Conservation (phyloP, 1,140 invertebrate genomes). For the Aphelenchoides avenae region DNA sequence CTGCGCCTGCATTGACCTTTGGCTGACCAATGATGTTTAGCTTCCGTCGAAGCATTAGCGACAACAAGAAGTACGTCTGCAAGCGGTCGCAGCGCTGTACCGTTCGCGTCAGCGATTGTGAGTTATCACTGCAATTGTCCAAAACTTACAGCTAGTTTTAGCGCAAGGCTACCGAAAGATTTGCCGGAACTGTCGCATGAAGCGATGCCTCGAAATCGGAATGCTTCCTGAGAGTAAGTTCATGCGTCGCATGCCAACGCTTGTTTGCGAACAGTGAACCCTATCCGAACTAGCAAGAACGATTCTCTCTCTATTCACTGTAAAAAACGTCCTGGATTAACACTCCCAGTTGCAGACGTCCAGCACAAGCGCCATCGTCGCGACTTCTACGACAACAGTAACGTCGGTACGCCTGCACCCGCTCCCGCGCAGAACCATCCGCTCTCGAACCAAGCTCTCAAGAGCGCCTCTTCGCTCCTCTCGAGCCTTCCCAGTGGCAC, state of each 20-base stretch:
- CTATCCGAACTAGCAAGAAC: too few species aligned
- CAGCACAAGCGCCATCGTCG: conserved; percentile 45
- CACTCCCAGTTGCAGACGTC: conserved; percentile 30
- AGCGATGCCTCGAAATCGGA: conserved; percentile 44
- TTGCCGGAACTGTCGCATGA: conserved; percentile 45
- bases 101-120: conserved; percentile 18
- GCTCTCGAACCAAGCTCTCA: too few species aligned
- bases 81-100: conserved; percentile 35
- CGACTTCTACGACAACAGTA: conserved; percentile 30
- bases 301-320: not conserved
- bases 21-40: too few species aligned
- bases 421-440: too few species aligned
- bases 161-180: conserved; percentile 47
- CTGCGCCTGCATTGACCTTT: too few species aligned
- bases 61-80: conserved; percentile 34
- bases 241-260: too few species aligned
- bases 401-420: too few species aligned
- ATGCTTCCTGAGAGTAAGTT: conserved; percentile 49
- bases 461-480: too few species aligned
- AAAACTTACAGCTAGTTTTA: conserved; percentile 22
- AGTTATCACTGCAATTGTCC: conserved; percentile 14
- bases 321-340: not conserved
- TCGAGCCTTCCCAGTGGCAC: too few species aligned
- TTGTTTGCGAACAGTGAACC: too few species aligned
- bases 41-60: conserved; percentile 40